Evolutionary conservation across 2,888 invertebrate genomes (phyloP).

Genomic region (Mechanitis mazaeus): DNA sequence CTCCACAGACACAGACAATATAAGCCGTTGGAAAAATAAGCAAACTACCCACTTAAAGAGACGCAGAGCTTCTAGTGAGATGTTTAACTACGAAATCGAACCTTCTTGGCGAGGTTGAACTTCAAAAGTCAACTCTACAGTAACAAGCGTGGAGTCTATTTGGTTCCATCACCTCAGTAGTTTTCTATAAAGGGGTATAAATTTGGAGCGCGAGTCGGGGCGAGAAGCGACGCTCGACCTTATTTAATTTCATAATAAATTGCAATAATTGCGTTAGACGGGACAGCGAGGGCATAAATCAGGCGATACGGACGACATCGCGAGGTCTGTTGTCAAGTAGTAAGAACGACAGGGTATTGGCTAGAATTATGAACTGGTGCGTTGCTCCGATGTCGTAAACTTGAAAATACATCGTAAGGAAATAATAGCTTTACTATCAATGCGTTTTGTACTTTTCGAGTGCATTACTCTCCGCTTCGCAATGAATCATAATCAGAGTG

Average conservation of each 20-base stretch:
- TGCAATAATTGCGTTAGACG: constrained; percentile 72
- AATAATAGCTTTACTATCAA: constrained; percentile 37
- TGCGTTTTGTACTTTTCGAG: constrained; percentile 33
- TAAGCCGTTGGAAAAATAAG: constrained; percentile 71
- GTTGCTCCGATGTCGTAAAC: constrained; percentile 37
- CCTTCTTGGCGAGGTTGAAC: constrained; percentile 45
- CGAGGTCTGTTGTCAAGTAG: constrained; percentile 42
- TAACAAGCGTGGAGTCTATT: constrained; percentile 42
- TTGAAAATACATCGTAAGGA: constrained; percentile 34
- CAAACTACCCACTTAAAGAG: constrained; percentile 70
- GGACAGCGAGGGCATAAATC: constrained; percentile 59
- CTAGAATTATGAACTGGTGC: constrained; percentile 36
- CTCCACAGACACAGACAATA: constrained; percentile 65
- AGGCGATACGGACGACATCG: constrained; percentile 43
- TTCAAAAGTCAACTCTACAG: constrained; percentile 53
- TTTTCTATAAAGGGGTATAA: constrained; percentile 53
- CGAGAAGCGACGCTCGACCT: constrained; percentile 57
- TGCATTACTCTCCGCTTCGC: constrained; percentile 32
- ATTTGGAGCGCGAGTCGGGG: constrained; percentile 45
- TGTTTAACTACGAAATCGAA: constrained; percentile 42
- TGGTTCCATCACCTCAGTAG: constrained; percentile 36
- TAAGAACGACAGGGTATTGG: constrained; percentile 37
- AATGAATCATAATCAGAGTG: constrained; percentile 30
- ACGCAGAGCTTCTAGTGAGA: constrained; percentile 42
- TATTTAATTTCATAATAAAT: constrained; percentile 76